Conservation (phyloP, 2,888 invertebrate species). For the Andrena camellia region DNA sequence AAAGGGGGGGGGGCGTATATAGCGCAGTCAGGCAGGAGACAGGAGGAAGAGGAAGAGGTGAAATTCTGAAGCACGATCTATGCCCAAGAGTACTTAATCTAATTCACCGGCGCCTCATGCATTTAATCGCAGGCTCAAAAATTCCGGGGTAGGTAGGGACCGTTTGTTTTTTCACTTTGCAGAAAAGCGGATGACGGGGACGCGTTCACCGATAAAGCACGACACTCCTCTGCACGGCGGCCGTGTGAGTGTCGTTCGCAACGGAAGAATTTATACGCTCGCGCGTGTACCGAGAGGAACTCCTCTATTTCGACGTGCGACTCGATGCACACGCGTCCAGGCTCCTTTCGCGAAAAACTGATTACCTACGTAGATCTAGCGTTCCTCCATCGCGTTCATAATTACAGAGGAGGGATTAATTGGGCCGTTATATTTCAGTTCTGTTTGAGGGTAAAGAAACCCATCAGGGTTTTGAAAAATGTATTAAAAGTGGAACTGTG, state of each 20-base stretch:
- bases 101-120: constrained; percentile 66
- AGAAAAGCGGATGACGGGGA: constrained; percentile 40
- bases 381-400: no score
- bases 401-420: no score
- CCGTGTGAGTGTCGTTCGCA: neutral
- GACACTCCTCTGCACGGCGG: constrained; percentile 30
- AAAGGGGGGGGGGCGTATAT: neutral
- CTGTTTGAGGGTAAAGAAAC: no score
- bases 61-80: constrained; percentile 64
- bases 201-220: constrained; percentile 60
- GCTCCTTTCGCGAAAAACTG: constrained; percentile 4
- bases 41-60: constrained; percentile 21
- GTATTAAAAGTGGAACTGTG: no score
- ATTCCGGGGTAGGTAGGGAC: constrained; percentile 36
- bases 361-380: neutral
- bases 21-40: neutral
- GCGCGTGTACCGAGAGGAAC: neutral
- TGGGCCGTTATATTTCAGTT: no score
- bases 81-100: constrained; percentile 69
- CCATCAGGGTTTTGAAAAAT: no score
- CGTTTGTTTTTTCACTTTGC: constrained; percentile 49
- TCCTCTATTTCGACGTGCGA: neutral
- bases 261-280: constrained; percentile 27
- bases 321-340: neutral
- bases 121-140: constrained; percentile 68